These are phyloP conservation scores for Panagrolaimus sp. DNA, from an alignment of 1,140 invertebrate species.

Conservation along the genomic window DNA sequence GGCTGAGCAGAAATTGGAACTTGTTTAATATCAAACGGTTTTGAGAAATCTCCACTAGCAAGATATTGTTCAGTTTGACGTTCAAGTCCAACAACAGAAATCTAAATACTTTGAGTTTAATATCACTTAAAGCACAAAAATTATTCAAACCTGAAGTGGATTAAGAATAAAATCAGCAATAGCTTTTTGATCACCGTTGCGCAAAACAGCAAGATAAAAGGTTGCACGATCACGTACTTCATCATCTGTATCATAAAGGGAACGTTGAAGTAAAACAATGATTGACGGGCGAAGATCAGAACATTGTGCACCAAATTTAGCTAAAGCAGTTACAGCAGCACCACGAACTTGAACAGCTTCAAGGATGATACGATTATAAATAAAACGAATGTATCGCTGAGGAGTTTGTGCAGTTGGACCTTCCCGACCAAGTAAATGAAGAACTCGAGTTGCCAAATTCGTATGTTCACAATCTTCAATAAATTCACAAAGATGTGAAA, in stretches of 20 bases:
- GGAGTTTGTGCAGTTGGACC: slow-evolving; percentile 89
- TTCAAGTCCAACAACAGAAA: slow-evolving; percentile 79
- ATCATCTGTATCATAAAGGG: slow-evolving; percentile 92
- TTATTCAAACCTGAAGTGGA: slow-evolving; percentile 53
- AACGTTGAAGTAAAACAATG: slow-evolving; percentile 71
- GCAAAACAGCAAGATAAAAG: slow-evolving; percentile 82
- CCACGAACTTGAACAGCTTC: slow-evolving; percentile 75
- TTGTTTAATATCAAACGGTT: slow-evolving; percentile 79
- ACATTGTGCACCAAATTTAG: slow-evolving; percentile 92
- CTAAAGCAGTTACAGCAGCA: slow-evolving; percentile 90
- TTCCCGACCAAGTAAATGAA: slow-evolving; percentile 92
- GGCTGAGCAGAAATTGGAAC: slow-evolving; percentile 72
- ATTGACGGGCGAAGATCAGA: slow-evolving; percentile 84
- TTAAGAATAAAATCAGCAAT: slow-evolving; percentile 81
- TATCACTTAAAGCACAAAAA: slow-evolving; percentile 5
- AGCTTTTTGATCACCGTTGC: slow-evolving; percentile 67
- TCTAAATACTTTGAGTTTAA: slow-evolving; percentile 62
- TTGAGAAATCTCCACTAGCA: slow-evolving; percentile 66
- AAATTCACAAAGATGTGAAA: slow-evolving; percentile 96
- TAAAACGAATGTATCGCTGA: slow-evolving; percentile 91
- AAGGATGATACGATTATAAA: slow-evolving; percentile 95
- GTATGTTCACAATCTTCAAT: slow-evolving; percentile 99
- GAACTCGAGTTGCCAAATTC: slow-evolving; percentile 87
- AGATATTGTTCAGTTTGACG: slow-evolving; percentile 77
- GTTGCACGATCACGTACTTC: slow-evolving; percentile 97